Base-by-base conservation (phyloP, 2,888 invertebrate species). In the Onchidella celtica region DNA sequence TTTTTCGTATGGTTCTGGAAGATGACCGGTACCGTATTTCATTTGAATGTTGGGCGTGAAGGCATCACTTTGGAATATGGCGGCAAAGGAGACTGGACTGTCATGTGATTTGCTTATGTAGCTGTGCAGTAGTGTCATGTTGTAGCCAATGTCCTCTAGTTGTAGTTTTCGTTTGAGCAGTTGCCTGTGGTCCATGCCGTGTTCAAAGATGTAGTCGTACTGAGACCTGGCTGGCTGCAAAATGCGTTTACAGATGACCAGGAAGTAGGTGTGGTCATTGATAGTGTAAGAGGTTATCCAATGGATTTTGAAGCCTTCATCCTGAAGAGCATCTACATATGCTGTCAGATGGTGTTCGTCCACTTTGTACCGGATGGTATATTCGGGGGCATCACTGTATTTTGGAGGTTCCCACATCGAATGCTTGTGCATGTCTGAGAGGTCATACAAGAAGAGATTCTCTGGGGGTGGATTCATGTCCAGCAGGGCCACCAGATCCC, bases 91-190 rank as follows among this genome's bases (percentile, higher is more conserved):
- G 40, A 86, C 81, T 4, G 84, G 40, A 11, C 85, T 83, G 36
- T 72, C 61, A 73, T 91, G 91, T 0, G 91, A 89, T 74, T 85
- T 82, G 78, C 90, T 90, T 47, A 86, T 86, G 83, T 84, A 84
- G 82, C 90, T 90, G 83, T 91, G 91, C 63, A 91, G 86, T 79
- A 89, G 87, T 6, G 88, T 89, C 83, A 91, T 86, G 83, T 91
- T 90, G 85, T 89, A 90, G 38, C 89, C 89, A 9, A 81, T 73
- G 36, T 86, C 85, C 70, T 90, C 87, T 32, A 88, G 85, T 32
- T 85, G 83, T 0, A 90, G 83, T 83, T 90, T 90, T 17, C 82
- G 82, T 29, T 86, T 83, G 9, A 87, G 84, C 4, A 91, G 84
- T 55, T 86, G 86, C 59, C 88, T 70, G 74, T 88, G 86, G 2